These are phyloP conservation scores for Odontomyia ornata DNA, from an alignment of 2,888 invertebrate genomes.

Conservation along the genomic window DNA sequence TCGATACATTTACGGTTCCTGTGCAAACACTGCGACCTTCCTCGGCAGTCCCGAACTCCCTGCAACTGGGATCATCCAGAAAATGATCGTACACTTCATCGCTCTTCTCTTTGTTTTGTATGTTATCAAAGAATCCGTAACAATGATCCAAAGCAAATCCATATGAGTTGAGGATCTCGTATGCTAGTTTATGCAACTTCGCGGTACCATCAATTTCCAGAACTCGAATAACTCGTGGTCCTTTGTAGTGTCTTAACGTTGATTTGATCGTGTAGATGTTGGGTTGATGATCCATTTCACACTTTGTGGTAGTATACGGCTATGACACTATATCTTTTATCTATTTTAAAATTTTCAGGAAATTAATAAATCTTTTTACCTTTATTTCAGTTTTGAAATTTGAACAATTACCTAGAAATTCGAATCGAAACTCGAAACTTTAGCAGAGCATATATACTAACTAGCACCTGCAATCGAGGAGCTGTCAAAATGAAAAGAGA, in stretches of 20 bases:
- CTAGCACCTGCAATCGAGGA: too few relatives aligned
- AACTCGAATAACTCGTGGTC: not conserved
- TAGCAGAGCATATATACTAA: too few relatives aligned
- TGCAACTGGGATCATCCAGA: not conserved
- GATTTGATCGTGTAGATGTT: not conserved
- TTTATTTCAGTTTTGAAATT: too few relatives aligned
- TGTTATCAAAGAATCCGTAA: not conserved
- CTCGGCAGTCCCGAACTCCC: not conserved
- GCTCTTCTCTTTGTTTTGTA: not conserved
- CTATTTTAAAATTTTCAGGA: too few relatives aligned
- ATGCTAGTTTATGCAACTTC: not conserved
- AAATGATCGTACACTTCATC: not conserved
- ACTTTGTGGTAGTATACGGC: too few relatives aligned
- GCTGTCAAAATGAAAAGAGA: too few relatives aligned
- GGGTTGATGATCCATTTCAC: too few relatives aligned
- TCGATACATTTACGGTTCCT: not conserved
- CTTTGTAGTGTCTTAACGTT: not conserved
- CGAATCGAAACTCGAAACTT: too few relatives aligned
- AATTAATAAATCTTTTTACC: too few relatives aligned
- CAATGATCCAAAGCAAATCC: not conserved
- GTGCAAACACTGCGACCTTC: not conserved
- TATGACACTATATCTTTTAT: too few relatives aligned
- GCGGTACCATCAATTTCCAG: not conserved
- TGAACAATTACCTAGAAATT: too few relatives aligned
- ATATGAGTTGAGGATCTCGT: not conserved